Evolutionary conservation across 2,797 vertebrate species (phyloP), one percentile per base, ranked within the genome.

Genomic region (Ammospiza maritima): DNA sequence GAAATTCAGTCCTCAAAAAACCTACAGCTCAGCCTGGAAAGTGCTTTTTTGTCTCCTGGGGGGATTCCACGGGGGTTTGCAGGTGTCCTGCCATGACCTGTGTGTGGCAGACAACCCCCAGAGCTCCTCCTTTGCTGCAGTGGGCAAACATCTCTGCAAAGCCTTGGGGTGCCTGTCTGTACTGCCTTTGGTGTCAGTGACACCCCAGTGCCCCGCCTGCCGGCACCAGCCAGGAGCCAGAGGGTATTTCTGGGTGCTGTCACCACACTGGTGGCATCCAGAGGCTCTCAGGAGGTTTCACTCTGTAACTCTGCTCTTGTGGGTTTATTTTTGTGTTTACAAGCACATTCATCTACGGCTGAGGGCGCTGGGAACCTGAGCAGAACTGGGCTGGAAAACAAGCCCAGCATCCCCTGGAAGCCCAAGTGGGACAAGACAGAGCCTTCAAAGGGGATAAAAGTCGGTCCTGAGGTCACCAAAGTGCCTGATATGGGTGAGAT

Each of bases 261-360:
- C 85, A 83, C 82, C 90, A 56, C 3, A 56, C 95, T 78, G 26
- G n/a, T 76, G 89, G 89, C 81, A 92, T 92, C 93, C 79, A 76
- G 96, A 34, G 72, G 72, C 86, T 89, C 89, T 38, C 36, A 42
- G 92, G 79, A 91, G 81, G 32, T 32, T 79, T 38, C 44, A 56
- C 48, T 93, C 26, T n/a, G 80, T 7, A 50, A 72, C 77, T 89
- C 72, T 73, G 38, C 60, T 79, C 70, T 91, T 42, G 6, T 14
- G 48, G 79, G 42, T 95, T 96, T 97, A 96, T 97, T 98, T 98
- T 96, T 95, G 96, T 93, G 65, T 94, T 94, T 94, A 88, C 77
- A 93, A 94, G 96, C 26, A 18, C 88, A 53, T 89, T 92, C 83
- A 48, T 85, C 89, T 17, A 10, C 27, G 23, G 16, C 76, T 1